Evolutionary conservation across 2,888 invertebrate genomes (phyloP).

Genomic region (Mesorhabditis sp.): DNA sequence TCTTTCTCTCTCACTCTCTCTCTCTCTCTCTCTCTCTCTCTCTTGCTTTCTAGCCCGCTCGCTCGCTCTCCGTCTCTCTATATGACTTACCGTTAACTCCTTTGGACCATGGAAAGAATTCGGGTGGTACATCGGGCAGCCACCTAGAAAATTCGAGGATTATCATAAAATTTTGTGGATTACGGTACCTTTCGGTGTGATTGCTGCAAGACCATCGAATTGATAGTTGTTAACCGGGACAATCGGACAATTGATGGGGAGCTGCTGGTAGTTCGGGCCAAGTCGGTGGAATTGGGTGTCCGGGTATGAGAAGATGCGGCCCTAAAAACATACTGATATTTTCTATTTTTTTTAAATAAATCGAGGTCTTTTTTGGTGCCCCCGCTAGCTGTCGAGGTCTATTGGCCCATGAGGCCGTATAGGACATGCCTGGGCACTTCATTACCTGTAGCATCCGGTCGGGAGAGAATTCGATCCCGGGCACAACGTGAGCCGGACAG

Average conservation of each 20-base stretch:
- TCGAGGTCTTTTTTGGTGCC: neutral
- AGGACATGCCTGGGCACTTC: neutral
- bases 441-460: slow-evolving; percentile 50
- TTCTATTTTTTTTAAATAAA: slow-evolving; percentile 1
- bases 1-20: neutral
- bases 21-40: neutral
- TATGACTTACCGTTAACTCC: neutral
- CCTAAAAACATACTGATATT: slow-evolving; percentile 31
- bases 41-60: neutral
- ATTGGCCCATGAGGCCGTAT: neutral
- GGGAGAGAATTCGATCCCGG: slow-evolving; percentile 53
- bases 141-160: slow-evolving; percentile 52
- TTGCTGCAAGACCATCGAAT: slow-evolving; percentile 23
- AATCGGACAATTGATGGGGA: slow-evolving; percentile 58
- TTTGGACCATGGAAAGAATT: slow-evolving; percentile 86
- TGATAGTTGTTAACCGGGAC: slow-evolving; percentile 27
- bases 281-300: slow-evolving; percentile 86
- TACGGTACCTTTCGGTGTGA: neutral
- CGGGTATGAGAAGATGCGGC: slow-evolving; percentile 66
- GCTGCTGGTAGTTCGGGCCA: slow-evolving; percentile 83
- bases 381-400: neutral
- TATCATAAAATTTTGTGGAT: neutral
- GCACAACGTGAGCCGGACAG: slow-evolving; percentile 46
- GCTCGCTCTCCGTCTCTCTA: no score
- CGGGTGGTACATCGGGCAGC: slow-evolving; percentile 90